Evolutionary conservation across 92 coral and sea anemone species (phyloP), one percentile per base, ranked within the genome.

Genomic region (Actinostola sp.): DNA sequence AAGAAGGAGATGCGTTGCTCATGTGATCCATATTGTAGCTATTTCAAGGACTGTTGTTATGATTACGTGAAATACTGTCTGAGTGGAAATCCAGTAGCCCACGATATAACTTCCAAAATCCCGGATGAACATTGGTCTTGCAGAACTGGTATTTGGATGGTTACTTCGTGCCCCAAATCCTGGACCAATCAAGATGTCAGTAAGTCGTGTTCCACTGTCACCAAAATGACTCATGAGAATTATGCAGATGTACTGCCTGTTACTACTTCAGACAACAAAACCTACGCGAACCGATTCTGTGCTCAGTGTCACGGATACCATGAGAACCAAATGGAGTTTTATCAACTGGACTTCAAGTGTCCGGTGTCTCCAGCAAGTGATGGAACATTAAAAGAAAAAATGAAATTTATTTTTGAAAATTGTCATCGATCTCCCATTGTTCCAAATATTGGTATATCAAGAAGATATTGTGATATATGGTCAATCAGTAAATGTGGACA

Each of bases 241-340:
- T n/a, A n/a, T n/a, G n/a, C n/a, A n/a, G n/a, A n/a, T n/a, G n/a
- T n/a, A n/a, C n/a, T 70, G 28, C 83, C 89, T 2, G 84, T 84
- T 17, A 50, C 64, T 20, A 71, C 83, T 30, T 30, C 53, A 35
- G 71, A 77, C 28, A 72, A 72, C 23, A 65, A 19, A 73, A 84
- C 73, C 43, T 84, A 60, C 69, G 78, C 42, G 13, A 84, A 84
- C 55, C 76, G 81, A 25, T 67, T 71, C 66, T 84, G 84, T 66
- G 12, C n/a, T n/a, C n/a, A n/a, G n/a, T n/a, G n/a, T n/a, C n/a
- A n/a, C n/a, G n/a, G n/a, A n/a, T n/a, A n/a, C n/a, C n/a, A n/a
- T n/a, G n/a, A n/a, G n/a, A n/a, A n/a, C n/a, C n/a, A n/a, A n/a
- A n/a, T n/a, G n/a, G 36, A 19, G 8, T 33, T 42, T 32, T 29